phyloP scores from a whole-genome alignment of 2,888 invertebrate genomes.

The Stratiomys singularior region DNA sequence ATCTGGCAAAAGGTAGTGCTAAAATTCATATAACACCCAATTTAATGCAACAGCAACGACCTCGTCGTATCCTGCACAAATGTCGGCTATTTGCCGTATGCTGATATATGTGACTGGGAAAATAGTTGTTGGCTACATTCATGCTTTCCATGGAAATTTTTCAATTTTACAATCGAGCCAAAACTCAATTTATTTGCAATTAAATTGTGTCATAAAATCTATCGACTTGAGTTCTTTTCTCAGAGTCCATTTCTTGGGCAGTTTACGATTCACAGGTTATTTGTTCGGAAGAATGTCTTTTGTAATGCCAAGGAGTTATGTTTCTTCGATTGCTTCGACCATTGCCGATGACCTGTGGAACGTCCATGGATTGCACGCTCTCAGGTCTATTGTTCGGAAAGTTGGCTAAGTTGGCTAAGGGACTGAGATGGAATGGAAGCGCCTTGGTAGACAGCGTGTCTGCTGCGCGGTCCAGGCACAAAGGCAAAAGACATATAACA shows the following conservation, averaged over 20 bases:
- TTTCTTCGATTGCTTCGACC: slow-evolving; percentile 2
- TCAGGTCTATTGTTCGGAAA: too few relatives aligned
- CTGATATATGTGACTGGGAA: background rate
- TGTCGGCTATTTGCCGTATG: background rate
- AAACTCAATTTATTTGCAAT: slow-evolving; percentile 65
- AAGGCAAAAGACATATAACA: background rate
- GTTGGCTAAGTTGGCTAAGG: background rate
- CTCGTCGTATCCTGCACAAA: too few relatives aligned
- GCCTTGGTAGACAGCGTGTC: slow-evolving; percentile 41
- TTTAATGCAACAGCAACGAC: too few relatives aligned
- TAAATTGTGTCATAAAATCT: slow-evolving; percentile 59
- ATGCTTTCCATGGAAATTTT: slow-evolving; percentile 39
- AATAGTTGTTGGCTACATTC: slow-evolving; percentile 38
- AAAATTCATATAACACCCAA: too few relatives aligned
- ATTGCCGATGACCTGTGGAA: slow-evolving; percentile 1
- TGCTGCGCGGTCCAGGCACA: slow-evolving; percentile 23
- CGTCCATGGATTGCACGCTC: background rate
- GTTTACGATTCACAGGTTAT: slow-evolving; percentile 51
- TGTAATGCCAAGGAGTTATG: slow-evolving; percentile 1
- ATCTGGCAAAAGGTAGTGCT: too few relatives aligned
- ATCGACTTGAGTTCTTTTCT: slow-evolving; percentile 47
- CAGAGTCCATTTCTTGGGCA: slow-evolving; percentile 53
- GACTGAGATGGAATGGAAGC: background rate
- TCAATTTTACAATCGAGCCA: slow-evolving; percentile 42
- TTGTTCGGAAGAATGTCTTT: slow-evolving; percentile 31